These are phyloP conservation scores for Bellardia bayeri DNA, from an alignment of 2,888 invertebrate genomes.

Conservation along the genomic window DNA sequence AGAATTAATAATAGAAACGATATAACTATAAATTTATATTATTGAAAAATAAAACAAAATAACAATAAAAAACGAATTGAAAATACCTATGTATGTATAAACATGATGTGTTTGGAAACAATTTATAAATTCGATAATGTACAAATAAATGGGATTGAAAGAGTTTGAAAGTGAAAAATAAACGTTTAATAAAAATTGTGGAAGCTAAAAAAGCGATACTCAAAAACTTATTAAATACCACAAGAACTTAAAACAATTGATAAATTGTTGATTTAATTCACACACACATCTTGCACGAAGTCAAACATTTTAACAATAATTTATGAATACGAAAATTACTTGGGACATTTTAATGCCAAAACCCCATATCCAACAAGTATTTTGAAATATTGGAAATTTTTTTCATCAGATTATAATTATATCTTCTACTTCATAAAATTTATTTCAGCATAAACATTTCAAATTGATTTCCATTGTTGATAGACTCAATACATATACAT, in stretches of 20 bases:
- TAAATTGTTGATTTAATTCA: neutral
- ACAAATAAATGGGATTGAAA: too few species aligned
- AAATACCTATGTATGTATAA: neutral
- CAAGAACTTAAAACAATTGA: neutral
- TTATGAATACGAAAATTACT: slow-evolving; percentile 38
- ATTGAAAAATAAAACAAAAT: slow-evolving; percentile 33
- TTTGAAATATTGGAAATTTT: slow-evolving; percentile 36
- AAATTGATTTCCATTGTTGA: slow-evolving; percentile 42
- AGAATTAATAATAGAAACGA: slow-evolving; percentile 30
- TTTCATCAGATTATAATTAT: slow-evolving; percentile 47
- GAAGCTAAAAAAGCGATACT: too few species aligned
- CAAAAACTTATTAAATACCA: too few species aligned
- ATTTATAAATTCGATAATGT: too few species aligned
- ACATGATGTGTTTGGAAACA: neutral
- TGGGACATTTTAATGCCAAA: slow-evolving; percentile 47
- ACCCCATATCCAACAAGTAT: neutral
- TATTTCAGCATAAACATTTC: slow-evolving; percentile 26
- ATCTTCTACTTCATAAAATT: slow-evolving; percentile 37
- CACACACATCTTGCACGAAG: neutral
- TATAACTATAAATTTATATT: slow-evolving; percentile 43
- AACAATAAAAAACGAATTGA: slow-evolving; percentile 20
- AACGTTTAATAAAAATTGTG: too few species aligned
- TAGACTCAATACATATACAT: neutral
- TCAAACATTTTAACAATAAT: slow-evolving; percentile 14
- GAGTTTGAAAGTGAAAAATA: too few species aligned